Base-by-base conservation (phyloP, 2,797 vertebrate genomes). In the Poecilia gillii region DNA sequence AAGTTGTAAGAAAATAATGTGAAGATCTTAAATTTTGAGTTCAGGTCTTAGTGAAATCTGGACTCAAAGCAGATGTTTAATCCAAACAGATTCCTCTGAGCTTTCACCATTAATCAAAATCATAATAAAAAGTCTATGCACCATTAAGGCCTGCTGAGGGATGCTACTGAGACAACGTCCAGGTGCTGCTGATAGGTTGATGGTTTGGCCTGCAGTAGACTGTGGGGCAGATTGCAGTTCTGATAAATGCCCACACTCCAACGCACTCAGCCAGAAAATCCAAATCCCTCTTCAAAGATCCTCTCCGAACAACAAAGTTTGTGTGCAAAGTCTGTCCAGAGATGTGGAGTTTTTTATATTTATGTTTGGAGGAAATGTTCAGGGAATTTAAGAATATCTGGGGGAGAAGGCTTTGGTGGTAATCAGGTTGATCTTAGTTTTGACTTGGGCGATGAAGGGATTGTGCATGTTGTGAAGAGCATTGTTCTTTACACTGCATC, bases 111-210 rank as follows among this genome's bases (percentile, higher is more conserved):
- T 73, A 14, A 18, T 72, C 6, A 23, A 4, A 31, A 53, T 25
- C 2, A 20, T 1, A 4, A 33, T 23, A 20, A 53, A 13, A 73
- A 14, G 18, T 73, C 25, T 20, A 13, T 14, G 9, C 33, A 6
- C 31, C 33, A 73, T 36, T 39, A 73, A 39, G n/a, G 45, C 75
- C 75, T 28, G 64, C 73, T 46, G n/a, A 51, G 36, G 55, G 23
- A 73, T 59, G 53, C 1, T 64, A 55, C 14, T 13, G 76, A 77
- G 45, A 49, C 51, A 72, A 25, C 55, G 14, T 74, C 70, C 81
- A 82, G 77, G 81, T 82, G 80, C 73, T 81, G 72, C 73, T 74
- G 75, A 72, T 47, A 71, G 79, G 76, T 16, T 51, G 43, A 66
- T 57, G 13, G 47, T 46, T 81, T 53, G 80, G 73, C 82, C 82